These are phyloP conservation scores for Eptesicus fuscus DNA, from an alignment of 2,113 vertebrate genomes.

Conservation along the genomic window DNA sequence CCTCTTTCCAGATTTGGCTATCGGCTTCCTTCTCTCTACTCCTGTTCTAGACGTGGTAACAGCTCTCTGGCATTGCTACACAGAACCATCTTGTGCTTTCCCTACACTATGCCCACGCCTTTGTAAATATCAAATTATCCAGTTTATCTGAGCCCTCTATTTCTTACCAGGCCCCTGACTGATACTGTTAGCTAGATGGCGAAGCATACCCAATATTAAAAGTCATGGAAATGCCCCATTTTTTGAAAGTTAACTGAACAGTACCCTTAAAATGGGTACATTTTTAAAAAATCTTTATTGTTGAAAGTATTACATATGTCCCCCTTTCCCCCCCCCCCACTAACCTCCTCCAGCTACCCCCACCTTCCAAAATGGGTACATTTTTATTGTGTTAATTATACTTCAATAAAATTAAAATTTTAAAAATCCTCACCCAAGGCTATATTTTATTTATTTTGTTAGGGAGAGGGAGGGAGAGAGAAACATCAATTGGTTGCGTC, in stretches of 20 bases:
- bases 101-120: background rate
- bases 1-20: background rate
- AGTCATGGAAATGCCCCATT: background rate
- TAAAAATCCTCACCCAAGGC: too few species aligned
- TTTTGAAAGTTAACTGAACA: background rate
- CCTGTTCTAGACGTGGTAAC: background rate
- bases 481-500: too few species aligned
- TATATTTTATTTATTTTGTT: too few species aligned
- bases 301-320: too few species aligned
- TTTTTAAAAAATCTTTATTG: background rate
- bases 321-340: too few species aligned
- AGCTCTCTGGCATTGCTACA: background rate
- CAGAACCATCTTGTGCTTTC: background rate
- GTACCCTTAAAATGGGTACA: background rate
- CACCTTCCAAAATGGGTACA: background rate
- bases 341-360: too few species aligned
- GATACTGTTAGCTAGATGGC: background rate
- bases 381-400: background rate
- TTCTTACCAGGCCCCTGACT: background rate
- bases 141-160: background rate
- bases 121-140: conserved; percentile 25
- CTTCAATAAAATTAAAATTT: background rate
- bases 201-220: background rate
- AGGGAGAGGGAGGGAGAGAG: too few species aligned
- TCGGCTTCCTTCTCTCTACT: background rate